Base-by-base conservation (phyloP, 2,888 invertebrate species). In the Dryocosmus kuriphilus region DNA sequence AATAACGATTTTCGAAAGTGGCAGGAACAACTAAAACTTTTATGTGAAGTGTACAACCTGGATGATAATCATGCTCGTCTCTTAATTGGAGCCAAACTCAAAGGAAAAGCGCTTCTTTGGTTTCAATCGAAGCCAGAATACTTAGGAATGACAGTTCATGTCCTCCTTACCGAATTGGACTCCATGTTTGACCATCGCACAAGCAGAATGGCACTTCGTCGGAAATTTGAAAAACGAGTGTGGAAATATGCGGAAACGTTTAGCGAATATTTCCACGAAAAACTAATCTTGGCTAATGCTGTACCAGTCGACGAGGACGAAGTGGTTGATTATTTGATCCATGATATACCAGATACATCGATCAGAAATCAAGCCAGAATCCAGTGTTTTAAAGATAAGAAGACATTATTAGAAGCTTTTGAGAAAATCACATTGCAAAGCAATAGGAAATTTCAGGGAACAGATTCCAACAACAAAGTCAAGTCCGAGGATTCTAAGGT, bases 261-360 rank as follows among this genome's bases (percentile, higher is more conserved):
- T 16, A 27, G 46, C 7, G 74, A 81, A 1, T 81, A 80, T 61
- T 67, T 65, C 27, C 78, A 78, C 55, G 77, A 80, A 7, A 79
- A 80, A 38, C 2, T 79, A 1, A 77, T 78, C 14, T 19, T 81
- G 7, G 78, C 65, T 0, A 82, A 82, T 55, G 51, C 75, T 0
- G 71, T 81, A 11, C 77, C 79, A 16, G 61, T 82, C 4, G 38
- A 63, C 11, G 79, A 76, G 5, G 79, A 77, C 4, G 81, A 82
- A 32, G 27, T 78, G 14, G 55, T 81, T 2, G 81, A 82, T 6
- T 81, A 81, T 38, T 6, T 82, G 4, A 79, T 82, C 8, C 79
- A 79, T 9, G 80, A 77, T 6, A 81, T 82, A 14, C 79, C 79
- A 3, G 79, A 78, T 8, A 27, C 16, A 6, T 16, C n/a, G 14